A percentile compares a stretch with the other conserved stretches of the same genome.
Evolutionary conservation across 2,888 invertebrate species (phyloP).

Genomic region (Drosophila testacea): DNA sequence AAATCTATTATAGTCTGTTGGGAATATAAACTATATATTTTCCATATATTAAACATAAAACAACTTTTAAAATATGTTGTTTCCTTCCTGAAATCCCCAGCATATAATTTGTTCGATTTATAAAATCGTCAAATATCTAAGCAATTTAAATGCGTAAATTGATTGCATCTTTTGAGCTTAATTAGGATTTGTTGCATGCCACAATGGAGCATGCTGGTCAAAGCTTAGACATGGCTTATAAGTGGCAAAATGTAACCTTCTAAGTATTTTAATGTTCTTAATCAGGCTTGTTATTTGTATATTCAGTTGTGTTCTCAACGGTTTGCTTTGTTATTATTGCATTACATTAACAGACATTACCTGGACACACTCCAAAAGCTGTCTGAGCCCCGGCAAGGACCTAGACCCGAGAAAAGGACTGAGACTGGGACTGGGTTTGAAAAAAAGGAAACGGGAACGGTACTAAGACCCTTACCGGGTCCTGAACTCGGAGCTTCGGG

Average conservation of each 20-base stretch:
- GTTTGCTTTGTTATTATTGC: constrained; percentile 34
- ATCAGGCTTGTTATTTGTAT: constrained; percentile 28
- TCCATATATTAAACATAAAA: no score
- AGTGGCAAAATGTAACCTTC: constrained; percentile 12
- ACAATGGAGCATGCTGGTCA: background rate
- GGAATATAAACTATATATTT: no score
- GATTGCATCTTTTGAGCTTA: background rate
- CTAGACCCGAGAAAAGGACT: background rate
- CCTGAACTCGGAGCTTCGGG: background rate
- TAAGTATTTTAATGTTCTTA: constrained; percentile 33
- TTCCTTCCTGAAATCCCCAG: no score
- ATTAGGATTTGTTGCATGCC: constrained; percentile 13
- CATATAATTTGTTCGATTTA: no score
- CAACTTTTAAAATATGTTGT: no score
- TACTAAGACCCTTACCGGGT: background rate
- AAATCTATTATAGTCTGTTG: no score
- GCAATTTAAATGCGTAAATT: background rate
- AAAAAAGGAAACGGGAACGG: background rate
- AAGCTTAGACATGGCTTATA: constrained; percentile 17
- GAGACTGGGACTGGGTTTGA: background rate
- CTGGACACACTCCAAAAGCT: constrained; percentile 7
- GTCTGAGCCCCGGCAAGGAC: constrained; percentile 8
- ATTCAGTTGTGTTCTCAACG: background rate
- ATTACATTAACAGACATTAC: constrained; percentile 47
- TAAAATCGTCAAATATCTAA: background rate